phyloP scores from a whole-genome alignment of 1,140 invertebrate species.

The Eriosoma lanigerum region DNA sequence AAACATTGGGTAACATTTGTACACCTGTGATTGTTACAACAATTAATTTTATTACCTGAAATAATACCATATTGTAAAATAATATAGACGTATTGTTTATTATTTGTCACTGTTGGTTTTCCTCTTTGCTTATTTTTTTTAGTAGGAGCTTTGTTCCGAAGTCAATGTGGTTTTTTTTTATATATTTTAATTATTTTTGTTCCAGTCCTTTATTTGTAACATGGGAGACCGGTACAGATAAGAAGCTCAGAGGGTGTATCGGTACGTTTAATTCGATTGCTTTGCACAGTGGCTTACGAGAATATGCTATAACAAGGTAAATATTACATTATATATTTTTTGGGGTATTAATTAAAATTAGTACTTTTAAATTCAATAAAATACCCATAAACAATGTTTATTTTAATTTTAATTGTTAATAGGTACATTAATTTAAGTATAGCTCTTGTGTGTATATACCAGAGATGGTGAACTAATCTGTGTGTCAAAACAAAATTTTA shows the following conservation, averaged over 20 bases:
- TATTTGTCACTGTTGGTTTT: constrained; percentile 6
- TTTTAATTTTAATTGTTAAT: no score
- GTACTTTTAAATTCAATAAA: no score
- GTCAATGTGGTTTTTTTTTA: constrained; percentile 53
- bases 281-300: constrained; percentile 86
- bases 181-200: constrained; percentile 57
- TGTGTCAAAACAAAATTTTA: no score
- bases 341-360: no score
- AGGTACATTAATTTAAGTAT: no score
- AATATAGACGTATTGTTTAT: background rate
- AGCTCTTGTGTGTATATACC: no score
- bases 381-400: no score
- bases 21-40: constrained; percentile 1
- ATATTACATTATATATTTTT: background rate
- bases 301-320: constrained; percentile 91
- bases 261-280: constrained; percentile 95
- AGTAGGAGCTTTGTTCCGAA: constrained; percentile 2
- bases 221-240: constrained; percentile 95
- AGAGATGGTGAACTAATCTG: no score
- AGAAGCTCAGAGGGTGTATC: constrained; percentile 88
- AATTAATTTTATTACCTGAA: background rate
- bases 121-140: constrained; percentile 46
- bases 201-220: constrained; percentile 97
- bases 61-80: background rate
- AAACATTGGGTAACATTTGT: constrained; percentile 30